A percentile compares a stretch with the other conserved stretches of the same genome.
These are phyloP conservation scores for Athripsodes cinereus DNA, from an alignment of 2,888 invertebrate species.

Conservation along the genomic window DNA sequence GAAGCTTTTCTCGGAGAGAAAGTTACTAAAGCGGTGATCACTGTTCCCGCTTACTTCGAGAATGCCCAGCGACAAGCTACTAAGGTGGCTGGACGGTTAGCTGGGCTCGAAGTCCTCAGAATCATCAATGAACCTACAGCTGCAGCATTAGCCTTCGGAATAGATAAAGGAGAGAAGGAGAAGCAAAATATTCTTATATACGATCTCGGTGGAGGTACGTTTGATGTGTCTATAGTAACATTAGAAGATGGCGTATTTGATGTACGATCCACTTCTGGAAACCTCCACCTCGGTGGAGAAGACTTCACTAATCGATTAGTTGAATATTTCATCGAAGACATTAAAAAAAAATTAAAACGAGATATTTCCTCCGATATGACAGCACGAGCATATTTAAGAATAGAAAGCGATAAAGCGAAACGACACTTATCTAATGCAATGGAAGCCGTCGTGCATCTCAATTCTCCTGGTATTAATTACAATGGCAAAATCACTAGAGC, in stretches of 20 bases:
- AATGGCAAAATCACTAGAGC: conserved; percentile 86
- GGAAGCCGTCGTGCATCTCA: conserved; percentile 97
- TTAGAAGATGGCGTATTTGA: conserved; percentile 99
- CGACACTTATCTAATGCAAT: conserved; percentile 92
- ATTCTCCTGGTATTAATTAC: conserved; percentile 95
- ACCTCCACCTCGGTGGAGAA: conserved; percentile 97
- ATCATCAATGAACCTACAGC: conserved; percentile 99
- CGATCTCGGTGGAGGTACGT: conserved; percentile 98
- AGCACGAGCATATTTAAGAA: conserved; percentile 97
- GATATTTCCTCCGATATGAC: conserved; percentile 93
- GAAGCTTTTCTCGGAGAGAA: conserved; percentile 86
- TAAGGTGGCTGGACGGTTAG: conserved; percentile 77
- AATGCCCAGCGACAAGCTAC: conserved; percentile 98
- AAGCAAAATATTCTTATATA: conserved; percentile 93
- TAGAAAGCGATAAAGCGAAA: conserved; percentile 98
- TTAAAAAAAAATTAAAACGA: conserved; percentile 93
- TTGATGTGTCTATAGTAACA: conserved; percentile 96
- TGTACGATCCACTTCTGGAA: conserved; percentile 99
- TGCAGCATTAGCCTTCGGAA: conserved; percentile 96
- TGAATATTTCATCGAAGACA: conserved; percentile 85
- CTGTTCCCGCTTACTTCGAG: conserved; percentile 98
- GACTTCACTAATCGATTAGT: conserved; percentile 97
- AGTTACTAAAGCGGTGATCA: conserved; percentile 95
- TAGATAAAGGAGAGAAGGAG: conserved; percentile 94
- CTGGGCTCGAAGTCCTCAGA: conserved; percentile 92